Evolutionary conservation across 64 coral and sea anemone genomes (phyloP).

Genomic region (Stichodactyla helianthus): DNA sequence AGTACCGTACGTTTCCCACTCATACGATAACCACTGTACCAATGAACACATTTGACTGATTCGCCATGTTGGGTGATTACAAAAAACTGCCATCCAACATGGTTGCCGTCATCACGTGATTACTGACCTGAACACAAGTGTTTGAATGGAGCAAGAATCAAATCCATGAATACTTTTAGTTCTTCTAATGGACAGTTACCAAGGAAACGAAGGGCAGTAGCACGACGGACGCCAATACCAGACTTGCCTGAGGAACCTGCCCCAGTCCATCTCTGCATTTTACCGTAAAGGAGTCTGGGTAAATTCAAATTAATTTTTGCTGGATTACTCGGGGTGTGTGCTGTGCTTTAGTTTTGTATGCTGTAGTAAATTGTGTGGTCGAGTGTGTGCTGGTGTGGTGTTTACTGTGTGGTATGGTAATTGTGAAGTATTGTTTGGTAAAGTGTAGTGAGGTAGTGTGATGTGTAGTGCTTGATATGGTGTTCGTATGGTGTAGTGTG

Average conservation of each 20-base stretch:
- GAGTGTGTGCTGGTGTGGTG: too few species aligned
- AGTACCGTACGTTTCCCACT: too few species aligned
- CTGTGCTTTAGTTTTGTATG: too few species aligned
- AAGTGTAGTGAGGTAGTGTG: too few species aligned
- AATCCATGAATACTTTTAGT: slow-evolving; percentile 87
- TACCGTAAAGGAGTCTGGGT: slow-evolving; percentile 75
- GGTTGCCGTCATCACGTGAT: not conserved
- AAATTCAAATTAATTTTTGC: not conserved
- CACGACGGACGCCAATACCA: slow-evolving; percentile 44
- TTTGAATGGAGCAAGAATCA: slow-evolving; percentile 76
- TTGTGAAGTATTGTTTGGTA: too few species aligned
- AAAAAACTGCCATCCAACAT: not conserved
- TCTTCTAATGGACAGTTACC: slow-evolving; percentile 68
- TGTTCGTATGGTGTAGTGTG: too few species aligned
- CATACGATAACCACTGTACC: too few species aligned
- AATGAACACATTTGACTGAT: not conserved
- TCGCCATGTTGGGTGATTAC: not conserved
- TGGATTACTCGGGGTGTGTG: too few species aligned
- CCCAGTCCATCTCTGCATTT: slow-evolving; percentile 93
- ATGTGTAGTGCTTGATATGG: too few species aligned
- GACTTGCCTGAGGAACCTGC: slow-evolving; percentile 70
- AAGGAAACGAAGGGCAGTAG: slow-evolving; percentile 71
- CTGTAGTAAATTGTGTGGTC: too few species aligned
- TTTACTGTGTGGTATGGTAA: too few species aligned
- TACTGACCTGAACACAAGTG: slow-evolving; percentile 67